Conservation (phyloP, 2,113 vertebrate genomes). For the Hucho hucho region DNA sequence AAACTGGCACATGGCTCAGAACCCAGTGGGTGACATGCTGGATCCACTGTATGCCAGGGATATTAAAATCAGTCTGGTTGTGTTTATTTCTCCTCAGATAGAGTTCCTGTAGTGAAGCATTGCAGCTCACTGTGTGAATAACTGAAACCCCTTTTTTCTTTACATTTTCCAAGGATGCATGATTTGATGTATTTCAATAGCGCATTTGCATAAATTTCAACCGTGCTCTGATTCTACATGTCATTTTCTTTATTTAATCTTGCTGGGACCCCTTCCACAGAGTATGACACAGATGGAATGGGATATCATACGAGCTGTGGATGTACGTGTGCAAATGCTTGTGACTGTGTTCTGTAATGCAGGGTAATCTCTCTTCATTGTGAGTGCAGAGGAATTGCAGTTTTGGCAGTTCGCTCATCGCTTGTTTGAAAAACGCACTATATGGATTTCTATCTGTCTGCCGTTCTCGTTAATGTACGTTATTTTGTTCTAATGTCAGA, state of each 20-base stretch:
- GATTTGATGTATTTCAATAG: neutral
- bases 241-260: slow-evolving; percentile 9
- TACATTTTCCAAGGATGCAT: neutral
- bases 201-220: neutral
- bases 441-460: slow-evolving; percentile 24
- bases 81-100: slow-evolving; percentile 7
- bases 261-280: slow-evolving; percentile 16
- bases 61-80: slow-evolving; percentile 33
- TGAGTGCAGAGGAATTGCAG: slow-evolving; percentile 32
- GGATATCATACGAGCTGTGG: neutral
- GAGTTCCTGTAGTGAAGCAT: neutral
- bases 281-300: slow-evolving; percentile 12
- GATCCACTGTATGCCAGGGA: slow-evolving; percentile 24
- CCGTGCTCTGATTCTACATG: neutral
- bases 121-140: neutral
- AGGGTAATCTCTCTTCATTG: slow-evolving; percentile 45
- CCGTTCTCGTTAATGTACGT: slow-evolving; percentile 24
- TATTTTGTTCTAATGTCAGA: slow-evolving; percentile 22
- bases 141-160: neutral
- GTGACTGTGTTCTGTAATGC: slow-evolving; percentile 24
- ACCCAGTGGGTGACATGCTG: slow-evolving; percentile 3
- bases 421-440: slow-evolving; percentile 15
- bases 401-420: slow-evolving; percentile 34
- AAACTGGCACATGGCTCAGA: neutral
- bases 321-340: slow-evolving; percentile 18